Conservation (phyloP, 2,113 vertebrate species). For the Falcunculus frontatus region DNA sequence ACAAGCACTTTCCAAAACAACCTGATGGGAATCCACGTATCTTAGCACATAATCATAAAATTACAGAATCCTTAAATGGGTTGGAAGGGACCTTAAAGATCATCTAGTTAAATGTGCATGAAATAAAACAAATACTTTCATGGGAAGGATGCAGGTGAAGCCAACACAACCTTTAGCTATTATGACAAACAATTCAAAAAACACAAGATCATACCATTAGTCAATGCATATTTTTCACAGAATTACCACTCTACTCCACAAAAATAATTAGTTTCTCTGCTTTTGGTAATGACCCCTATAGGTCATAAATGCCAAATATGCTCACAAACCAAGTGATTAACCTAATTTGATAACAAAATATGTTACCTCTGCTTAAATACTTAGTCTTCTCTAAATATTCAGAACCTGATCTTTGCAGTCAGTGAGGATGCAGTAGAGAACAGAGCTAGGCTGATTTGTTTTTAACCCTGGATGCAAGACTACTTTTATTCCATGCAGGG, state of each 20-base stretch:
- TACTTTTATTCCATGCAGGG: neutral
- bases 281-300: neutral
- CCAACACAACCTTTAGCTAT: neutral
- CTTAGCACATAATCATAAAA: neutral
- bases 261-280: neutral
- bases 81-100: neutral
- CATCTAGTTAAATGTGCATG: neutral
- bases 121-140: neutral
- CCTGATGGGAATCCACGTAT: neutral
- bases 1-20: neutral
- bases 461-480: neutral
- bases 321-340: neutral
- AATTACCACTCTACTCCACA: neutral
- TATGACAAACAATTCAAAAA: neutral
- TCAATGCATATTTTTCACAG: neutral
- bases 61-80: neutral
- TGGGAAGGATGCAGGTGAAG: neutral
- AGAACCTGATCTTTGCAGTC: neutral
- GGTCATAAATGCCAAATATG: neutral
- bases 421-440: neutral
- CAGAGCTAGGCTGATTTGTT: neutral
- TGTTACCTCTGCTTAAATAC: neutral
- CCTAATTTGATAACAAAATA: neutral
- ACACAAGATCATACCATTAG: neutral
- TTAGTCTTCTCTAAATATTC: neutral